phyloP scores from a whole-genome alignment of 2,888 invertebrate species.

The Sclerodermus sp. region DNA sequence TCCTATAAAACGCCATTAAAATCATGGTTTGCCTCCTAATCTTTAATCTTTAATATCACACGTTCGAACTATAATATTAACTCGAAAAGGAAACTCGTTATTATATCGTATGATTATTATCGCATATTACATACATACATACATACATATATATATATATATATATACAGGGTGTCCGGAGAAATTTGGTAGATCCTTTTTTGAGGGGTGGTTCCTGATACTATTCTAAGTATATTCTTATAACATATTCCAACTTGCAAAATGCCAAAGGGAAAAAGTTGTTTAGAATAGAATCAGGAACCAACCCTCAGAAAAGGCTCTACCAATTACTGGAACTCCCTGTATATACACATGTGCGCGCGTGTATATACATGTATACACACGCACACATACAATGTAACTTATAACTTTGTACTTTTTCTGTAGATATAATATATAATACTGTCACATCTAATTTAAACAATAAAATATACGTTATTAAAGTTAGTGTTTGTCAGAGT shows the following conservation, averaged over 20 bases:
- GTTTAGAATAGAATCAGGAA: too few species aligned
- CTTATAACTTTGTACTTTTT: slow-evolving; percentile 55
- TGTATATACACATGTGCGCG: slow-evolving; percentile 28
- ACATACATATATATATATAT: slow-evolving; percentile 30
- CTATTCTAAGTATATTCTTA: too few species aligned
- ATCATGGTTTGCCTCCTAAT: neutral
- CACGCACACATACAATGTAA: slow-evolving; percentile 32
- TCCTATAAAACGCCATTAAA: slow-evolving; percentile 1
- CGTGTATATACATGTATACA: slow-evolving; percentile 18
- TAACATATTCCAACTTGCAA: too few species aligned
- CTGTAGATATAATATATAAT: slow-evolving; percentile 53
- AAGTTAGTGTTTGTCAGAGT: slow-evolving; percentile 15
- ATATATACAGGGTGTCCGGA: slow-evolving; percentile 16
- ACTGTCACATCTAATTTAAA: slow-evolving; percentile 51
- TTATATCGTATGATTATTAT: slow-evolving; percentile 30
- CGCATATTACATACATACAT: slow-evolving; percentile 24
- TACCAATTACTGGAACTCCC: too few species aligned
- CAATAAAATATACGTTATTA: slow-evolving; percentile 53
- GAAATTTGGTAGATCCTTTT: too few species aligned
- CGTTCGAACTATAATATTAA: neutral
- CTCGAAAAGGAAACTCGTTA: neutral
- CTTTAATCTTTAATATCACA: too few species aligned
- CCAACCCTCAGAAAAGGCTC: too few species aligned
- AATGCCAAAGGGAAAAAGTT: slow-evolving; percentile 14
- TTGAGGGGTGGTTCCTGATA: too few species aligned